Conservation (phyloP, 2,113 vertebrate species). For the Anhinga rufa region DNA sequence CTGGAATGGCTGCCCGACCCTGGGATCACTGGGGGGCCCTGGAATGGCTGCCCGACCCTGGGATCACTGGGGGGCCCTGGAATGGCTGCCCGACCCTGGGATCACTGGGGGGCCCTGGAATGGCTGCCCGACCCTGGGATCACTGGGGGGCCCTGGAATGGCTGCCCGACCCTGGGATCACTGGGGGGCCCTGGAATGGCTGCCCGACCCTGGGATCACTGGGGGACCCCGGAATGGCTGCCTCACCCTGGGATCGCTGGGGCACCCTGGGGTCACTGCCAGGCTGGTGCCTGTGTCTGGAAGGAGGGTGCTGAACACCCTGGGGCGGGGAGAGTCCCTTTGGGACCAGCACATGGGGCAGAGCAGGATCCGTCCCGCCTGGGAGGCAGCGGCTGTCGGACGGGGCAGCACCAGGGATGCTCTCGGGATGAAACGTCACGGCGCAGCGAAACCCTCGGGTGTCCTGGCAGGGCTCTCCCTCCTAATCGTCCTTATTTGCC, state of each 20-base stretch:
- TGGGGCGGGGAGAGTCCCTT: background rate
- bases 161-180: accelerated
- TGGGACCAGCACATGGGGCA: accelerated
- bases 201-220: accelerated
- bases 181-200: too few relatives aligned
- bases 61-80: accelerated
- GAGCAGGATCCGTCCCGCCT: accelerated
- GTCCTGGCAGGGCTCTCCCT: background rate
- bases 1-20: accelerated
- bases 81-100: accelerated
- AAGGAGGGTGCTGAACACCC: background rate
- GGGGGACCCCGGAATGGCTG: accelerated
- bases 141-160: accelerated
- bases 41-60: accelerated
- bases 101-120: accelerated
- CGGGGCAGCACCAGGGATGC: background rate
- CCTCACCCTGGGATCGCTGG: accelerated
- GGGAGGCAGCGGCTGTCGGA: background rate
- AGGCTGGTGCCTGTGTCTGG: background rate
- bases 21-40: accelerated
- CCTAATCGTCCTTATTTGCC: background rate
- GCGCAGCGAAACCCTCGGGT: background rate
- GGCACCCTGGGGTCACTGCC: background rate
- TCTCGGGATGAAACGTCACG: accelerated
- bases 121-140: accelerated